phyloP scores from a whole-genome alignment of 1,140 invertebrate genomes.

The Drosophila watanabei region DNA sequence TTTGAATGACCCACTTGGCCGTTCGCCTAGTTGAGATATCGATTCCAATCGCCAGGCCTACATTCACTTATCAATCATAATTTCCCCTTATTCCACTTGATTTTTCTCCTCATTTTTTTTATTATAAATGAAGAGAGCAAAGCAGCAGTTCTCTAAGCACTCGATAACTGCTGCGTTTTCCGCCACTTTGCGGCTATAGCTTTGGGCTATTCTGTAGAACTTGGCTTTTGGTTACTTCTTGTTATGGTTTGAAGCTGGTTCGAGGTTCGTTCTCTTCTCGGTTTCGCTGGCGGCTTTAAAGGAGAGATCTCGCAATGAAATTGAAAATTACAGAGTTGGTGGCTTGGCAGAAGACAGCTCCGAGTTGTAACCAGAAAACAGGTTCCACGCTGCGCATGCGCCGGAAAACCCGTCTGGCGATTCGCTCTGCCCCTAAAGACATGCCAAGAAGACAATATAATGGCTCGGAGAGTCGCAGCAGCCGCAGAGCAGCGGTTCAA shows the following conservation, averaged over 20 bases:
- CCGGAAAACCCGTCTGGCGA: conserved; percentile 75
- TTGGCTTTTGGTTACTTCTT: conserved; percentile 7
- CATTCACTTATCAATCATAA: conserved; percentile 54
- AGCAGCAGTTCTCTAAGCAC: conserved; percentile 52
- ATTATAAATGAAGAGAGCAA: conserved; percentile 1
- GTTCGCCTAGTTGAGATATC: conserved; percentile 16
- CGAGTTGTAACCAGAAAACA: conserved; percentile 52
- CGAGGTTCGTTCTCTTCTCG: conserved; percentile 16
- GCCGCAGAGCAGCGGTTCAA: conserved; percentile 52
- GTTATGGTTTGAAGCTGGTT: conserved; percentile 12
- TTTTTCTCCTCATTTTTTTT: not conserved
- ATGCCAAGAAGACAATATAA: conserved; percentile 68
- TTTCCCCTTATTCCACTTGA: conserved; percentile 36
- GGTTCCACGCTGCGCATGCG: conserved; percentile 62
- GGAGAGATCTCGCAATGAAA: conserved; percentile 61
- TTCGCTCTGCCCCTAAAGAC: conserved; percentile 67
- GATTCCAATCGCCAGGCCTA: conserved; percentile 29
- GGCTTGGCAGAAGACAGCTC: conserved; percentile 7
- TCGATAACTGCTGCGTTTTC: conserved; percentile 38
- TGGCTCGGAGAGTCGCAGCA: conserved; percentile 54
- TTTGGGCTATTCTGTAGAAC: conserved; percentile 11
- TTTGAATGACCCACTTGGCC: conserved; percentile 40
- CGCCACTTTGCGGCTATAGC: conserved; percentile 28
- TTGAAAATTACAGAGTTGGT: conserved; percentile 67
- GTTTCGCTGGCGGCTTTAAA: conserved; percentile 26